Evolutionary conservation across 2,113 vertebrate genomes (phyloP).

Genomic region (Peromyscus californicus): DNA sequence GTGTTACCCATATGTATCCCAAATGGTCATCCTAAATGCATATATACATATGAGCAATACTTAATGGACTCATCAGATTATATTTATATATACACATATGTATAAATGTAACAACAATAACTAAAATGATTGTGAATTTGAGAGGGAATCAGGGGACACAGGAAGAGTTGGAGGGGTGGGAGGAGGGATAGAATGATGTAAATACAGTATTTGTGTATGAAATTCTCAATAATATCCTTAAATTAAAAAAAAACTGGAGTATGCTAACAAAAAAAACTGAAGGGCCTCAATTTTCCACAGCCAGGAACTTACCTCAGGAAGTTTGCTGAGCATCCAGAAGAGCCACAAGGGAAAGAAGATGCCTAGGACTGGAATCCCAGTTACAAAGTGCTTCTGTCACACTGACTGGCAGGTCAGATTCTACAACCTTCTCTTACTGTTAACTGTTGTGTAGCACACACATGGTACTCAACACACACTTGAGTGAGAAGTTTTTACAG

Average conservation of each 20-base stretch:
- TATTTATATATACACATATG: neutral
- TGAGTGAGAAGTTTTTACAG: neutral
- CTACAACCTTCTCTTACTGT: neutral
- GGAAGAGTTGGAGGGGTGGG: no score
- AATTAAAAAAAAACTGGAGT: neutral
- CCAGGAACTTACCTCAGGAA: neutral
- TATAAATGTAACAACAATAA: neutral
- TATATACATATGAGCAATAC: neutral
- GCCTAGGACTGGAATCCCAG: neutral
- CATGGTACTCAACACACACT: neutral
- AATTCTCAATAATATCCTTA: no score
- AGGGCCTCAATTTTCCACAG: neutral
- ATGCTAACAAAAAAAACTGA: neutral
- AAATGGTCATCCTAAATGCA: neutral
- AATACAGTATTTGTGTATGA: no score
- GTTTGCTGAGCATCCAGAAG: neutral
- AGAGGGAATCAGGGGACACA: neutral
- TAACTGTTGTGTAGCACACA: neutral
- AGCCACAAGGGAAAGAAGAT: neutral
- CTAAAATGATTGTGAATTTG: neutral
- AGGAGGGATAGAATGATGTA: no score
- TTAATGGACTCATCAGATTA: neutral
- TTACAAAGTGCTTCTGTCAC: neutral
- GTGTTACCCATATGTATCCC: neutral
- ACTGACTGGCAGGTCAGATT: neutral